Conservation (phyloP, 2,113 vertebrate species). For the Hemicordylus capensis region DNA sequence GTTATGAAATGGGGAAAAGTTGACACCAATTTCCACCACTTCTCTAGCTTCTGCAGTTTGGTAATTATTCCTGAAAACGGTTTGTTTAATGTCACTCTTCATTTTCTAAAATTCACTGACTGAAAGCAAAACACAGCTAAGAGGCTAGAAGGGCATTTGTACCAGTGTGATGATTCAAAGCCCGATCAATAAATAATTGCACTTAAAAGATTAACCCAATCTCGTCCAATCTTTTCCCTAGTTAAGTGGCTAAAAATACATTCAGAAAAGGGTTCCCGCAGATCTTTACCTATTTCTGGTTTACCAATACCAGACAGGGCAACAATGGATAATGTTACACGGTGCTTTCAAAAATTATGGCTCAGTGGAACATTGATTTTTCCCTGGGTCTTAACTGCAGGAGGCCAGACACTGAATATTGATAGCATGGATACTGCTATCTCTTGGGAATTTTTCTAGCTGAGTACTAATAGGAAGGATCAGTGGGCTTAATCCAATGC, state of each 20-base stretch:
- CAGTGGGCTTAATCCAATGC: neutral
- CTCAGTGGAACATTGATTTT: constrained; percentile 23
- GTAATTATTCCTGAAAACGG: neutral
- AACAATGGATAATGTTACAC: neutral
- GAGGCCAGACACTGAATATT: constrained; percentile 9
- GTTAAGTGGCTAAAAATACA: constrained; percentile 30
- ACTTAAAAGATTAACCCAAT: constrained; percentile 48
- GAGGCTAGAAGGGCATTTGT: neutral
- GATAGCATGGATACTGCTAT: neutral
- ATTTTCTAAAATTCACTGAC: constrained; percentile 35
- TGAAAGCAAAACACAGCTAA: constrained; percentile 42
- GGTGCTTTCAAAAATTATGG: neutral
- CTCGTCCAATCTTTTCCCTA: constrained; percentile 37
- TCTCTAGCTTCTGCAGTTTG: constrained; percentile 42
- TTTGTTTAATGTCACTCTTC: constrained; percentile 15
- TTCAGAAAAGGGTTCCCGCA: constrained; percentile 23
- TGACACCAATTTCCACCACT: neutral
- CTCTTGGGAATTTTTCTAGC: neutral
- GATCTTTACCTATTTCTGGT: neutral
- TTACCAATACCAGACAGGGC: neutral
- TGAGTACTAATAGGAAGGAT: neutral
- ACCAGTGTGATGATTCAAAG: constrained; percentile 33
- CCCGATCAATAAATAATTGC: constrained; percentile 36
- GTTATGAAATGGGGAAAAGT: neutral
- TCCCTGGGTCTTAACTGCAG: neutral